phyloP scores from a whole-genome alignment of 1,140 invertebrate species.

The Lamellibrachia luymesi region DNA sequence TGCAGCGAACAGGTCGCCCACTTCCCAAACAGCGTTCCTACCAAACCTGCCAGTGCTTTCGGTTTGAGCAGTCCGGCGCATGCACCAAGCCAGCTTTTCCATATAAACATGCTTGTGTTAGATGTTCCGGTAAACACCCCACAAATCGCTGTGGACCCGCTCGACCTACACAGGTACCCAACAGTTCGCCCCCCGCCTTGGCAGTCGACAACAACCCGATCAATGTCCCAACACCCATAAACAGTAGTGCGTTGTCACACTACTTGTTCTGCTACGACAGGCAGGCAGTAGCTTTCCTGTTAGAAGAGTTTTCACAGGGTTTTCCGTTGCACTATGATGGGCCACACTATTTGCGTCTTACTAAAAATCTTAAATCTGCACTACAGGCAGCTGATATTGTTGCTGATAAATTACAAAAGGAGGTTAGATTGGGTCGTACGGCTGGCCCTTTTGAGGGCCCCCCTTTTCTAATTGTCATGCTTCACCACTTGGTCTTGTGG shows the following conservation, averaged over 20 bases:
- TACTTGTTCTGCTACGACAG: neutral
- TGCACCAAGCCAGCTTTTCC: neutral
- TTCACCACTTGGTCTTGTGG: no score
- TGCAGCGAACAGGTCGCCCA: neutral
- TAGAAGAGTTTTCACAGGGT: neutral
- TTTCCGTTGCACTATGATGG: neutral
- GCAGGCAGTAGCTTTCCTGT: neutral
- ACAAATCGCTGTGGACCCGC: neutral
- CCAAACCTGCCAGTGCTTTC: neutral
- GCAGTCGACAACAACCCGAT: no score
- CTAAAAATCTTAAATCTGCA: neutral
- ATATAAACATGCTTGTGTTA: neutral
- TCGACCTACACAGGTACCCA: neutral
- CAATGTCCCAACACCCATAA: neutral
- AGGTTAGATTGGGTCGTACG: neutral
- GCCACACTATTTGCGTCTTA: neutral
- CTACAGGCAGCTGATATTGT: neutral
- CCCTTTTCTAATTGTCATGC: no score
- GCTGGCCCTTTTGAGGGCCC: no score
- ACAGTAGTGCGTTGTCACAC: neutral
- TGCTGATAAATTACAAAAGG: neutral
- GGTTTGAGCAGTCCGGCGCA: neutral
- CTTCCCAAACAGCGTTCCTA: neutral
- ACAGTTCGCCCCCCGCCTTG: no score
- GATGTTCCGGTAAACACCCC: neutral